Evolutionary conservation across 2,113 vertebrate species (phyloP).

Genomic region (Leptobrachium ailaonicum): DNA sequence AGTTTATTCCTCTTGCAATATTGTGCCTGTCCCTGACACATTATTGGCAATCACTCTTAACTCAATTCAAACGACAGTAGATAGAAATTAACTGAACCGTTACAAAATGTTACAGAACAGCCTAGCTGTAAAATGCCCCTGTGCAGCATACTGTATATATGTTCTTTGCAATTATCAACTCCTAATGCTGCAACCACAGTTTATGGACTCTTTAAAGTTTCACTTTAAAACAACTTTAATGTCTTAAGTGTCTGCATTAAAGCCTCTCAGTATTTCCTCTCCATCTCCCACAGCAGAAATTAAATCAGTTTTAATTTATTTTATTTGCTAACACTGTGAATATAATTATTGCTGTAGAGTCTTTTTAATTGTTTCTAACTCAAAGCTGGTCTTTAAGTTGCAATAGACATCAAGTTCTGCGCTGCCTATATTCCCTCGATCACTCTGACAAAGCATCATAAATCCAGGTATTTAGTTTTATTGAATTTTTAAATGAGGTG

Average conservation of each 20-base stretch:
- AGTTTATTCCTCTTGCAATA: background rate
- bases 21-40: slow-evolving; percentile 25
- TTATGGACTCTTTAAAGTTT: slow-evolving; percentile 69
- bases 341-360: slow-evolving; percentile 75
- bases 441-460: slow-evolving; percentile 78
- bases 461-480: slow-evolving; percentile 85
- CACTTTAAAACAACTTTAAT: slow-evolving; percentile 67
- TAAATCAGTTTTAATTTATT: slow-evolving; percentile 85
- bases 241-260: slow-evolving; percentile 71
- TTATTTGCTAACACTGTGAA: slow-evolving; percentile 79
- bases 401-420: slow-evolving; percentile 69
- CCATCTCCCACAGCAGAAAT: slow-evolving; percentile 77
- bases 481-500: slow-evolving; percentile 84
- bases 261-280: slow-evolving; percentile 71
- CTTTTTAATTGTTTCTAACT: slow-evolving; percentile 83
- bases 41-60: slow-evolving; percentile 36
- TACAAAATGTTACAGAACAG: slow-evolving; percentile 45
- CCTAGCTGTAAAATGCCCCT: slow-evolving; percentile 53
- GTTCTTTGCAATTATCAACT: slow-evolving; percentile 56
- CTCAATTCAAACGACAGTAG: slow-evolving; percentile 40
- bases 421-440: slow-evolving; percentile 73
- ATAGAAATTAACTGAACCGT: slow-evolving; percentile 48
- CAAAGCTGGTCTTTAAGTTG: slow-evolving; percentile 78
- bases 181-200: slow-evolving; percentile 55
- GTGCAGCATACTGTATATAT: slow-evolving; percentile 45